A percentile compares a stretch with the other conserved stretches of the same genome.
These are phyloP conservation scores for Phylloscopus collybita DNA, from an alignment of 2,797 vertebrate genomes.

Conservation along the genomic window DNA sequence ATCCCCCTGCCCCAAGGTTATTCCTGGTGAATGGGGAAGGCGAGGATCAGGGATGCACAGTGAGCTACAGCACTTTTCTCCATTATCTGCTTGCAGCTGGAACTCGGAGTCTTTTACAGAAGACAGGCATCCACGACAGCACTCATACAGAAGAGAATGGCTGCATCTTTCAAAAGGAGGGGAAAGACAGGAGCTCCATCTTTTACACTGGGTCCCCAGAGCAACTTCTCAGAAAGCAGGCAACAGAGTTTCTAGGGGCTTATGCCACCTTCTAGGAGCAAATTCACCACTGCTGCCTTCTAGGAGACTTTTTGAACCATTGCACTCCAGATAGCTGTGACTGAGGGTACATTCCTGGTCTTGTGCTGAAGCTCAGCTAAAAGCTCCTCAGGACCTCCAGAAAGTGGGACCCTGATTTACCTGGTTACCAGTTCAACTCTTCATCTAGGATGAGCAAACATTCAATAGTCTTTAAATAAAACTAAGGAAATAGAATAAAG, in stretches of 20 bases:
- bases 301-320: background rate
- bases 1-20: background rate
- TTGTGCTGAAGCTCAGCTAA: background rate
- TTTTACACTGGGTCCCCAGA: background rate
- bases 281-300: background rate
- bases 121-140: background rate
- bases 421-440: background rate
- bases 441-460: background rate
- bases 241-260: background rate
- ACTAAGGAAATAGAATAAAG: fast-evolving
- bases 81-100: background rate
- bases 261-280: background rate
- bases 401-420: background rate
- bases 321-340: background rate
- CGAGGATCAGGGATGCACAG: background rate
- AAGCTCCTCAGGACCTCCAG: background rate
- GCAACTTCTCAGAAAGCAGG: background rate
- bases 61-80: background rate
- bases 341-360: background rate
- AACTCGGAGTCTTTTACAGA: background rate
- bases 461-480: background rate
- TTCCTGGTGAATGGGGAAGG: background rate
- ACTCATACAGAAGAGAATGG: background rate
- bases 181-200: background rate
- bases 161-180: background rate